These are phyloP conservation scores for Salarias fasciatus DNA, from an alignment of 2,797 vertebrate genomes.

Conservation along the genomic window DNA sequence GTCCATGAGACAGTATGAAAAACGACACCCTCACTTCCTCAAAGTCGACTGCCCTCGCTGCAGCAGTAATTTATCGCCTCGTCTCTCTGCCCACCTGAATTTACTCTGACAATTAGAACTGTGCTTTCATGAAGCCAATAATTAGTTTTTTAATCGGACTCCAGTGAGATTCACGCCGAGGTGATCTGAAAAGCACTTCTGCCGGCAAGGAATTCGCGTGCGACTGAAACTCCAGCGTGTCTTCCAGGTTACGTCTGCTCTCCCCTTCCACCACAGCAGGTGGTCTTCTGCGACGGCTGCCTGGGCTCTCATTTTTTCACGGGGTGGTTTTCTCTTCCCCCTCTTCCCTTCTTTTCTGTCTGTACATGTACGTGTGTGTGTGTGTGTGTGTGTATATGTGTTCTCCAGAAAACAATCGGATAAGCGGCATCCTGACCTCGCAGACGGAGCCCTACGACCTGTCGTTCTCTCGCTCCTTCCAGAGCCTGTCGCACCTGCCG, in stretches of 20 bases:
- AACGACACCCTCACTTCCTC: background rate
- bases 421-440: slow-evolving; percentile 97
- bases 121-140: too few species aligned
- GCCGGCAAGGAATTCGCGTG: slow-evolving; percentile 45
- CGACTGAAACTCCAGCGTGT: slow-evolving; percentile 58
- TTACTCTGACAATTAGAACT: background rate
- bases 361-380: slow-evolving; percentile 75
- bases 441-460: slow-evolving; percentile 98
- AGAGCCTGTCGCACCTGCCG: slow-evolving; percentile 97
- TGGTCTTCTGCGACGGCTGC: slow-evolving; percentile 36
- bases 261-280: slow-evolving; percentile 39
- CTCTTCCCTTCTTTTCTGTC: slow-evolving; percentile 68
- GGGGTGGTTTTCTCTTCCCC: slow-evolving; percentile 13
- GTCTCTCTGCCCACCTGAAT: background rate
- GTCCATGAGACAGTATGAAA: slow-evolving; percentile 15
- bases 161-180: too few species aligned
- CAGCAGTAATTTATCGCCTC: slow-evolving; percentile 23
- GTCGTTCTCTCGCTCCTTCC: slow-evolving; percentile 98
- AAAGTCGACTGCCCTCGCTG: slow-evolving; percentile 7
- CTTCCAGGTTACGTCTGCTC: slow-evolving; percentile 23
- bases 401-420: slow-evolving; percentile 92
- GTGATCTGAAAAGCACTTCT: slow-evolving; percentile 14
- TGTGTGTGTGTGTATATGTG: slow-evolving; percentile 73
- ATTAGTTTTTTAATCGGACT: too few species aligned
- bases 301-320: slow-evolving; percentile 21